These are phyloP conservation scores for Zapus hudsonius DNA, from an alignment of 2,113 vertebrate species.

Conservation along the genomic window DNA sequence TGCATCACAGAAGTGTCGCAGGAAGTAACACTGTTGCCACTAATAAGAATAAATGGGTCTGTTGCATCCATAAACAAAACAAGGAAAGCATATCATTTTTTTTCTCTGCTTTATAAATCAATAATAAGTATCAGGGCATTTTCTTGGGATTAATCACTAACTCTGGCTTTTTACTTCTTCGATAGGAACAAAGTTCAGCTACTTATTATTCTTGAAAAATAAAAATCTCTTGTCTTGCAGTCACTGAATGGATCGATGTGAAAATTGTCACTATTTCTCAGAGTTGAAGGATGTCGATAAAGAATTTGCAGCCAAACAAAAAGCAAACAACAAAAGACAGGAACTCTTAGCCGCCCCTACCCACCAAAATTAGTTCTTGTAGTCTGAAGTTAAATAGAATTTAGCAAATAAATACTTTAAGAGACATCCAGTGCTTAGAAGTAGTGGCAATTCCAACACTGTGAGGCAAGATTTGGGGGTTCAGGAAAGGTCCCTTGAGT, in stretches of 20 bases:
- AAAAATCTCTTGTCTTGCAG: not conserved
- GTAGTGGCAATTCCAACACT: not conserved
- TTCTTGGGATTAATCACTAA: constrained; percentile 50
- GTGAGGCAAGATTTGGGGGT: too few species aligned
- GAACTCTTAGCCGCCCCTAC: not conserved
- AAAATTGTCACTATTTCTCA: not conserved
- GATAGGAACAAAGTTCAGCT: not conserved
- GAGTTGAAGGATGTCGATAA: not conserved
- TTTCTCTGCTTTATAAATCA: constrained; percentile 52
- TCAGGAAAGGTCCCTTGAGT: too few species aligned
- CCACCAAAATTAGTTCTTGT: not conserved
- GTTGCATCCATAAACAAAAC: constrained; percentile 44
- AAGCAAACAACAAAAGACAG: not conserved
- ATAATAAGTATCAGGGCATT: constrained; percentile 41
- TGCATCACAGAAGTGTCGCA: not conserved
- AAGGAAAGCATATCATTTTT: not conserved
- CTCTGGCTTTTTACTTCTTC: constrained; percentile 6
- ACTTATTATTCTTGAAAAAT: not conserved
- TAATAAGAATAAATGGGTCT: constrained; percentile 51
- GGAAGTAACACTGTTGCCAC: constrained; percentile 31
- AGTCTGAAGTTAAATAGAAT: constrained; percentile 6
- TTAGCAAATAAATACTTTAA: not conserved
- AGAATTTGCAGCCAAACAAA: not conserved
- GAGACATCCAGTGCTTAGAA: not conserved
- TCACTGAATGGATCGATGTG: not conserved